These are phyloP conservation scores for Entelurus aequoreus DNA, from an alignment of 2,113 vertebrate species.

Conservation along the genomic window DNA sequence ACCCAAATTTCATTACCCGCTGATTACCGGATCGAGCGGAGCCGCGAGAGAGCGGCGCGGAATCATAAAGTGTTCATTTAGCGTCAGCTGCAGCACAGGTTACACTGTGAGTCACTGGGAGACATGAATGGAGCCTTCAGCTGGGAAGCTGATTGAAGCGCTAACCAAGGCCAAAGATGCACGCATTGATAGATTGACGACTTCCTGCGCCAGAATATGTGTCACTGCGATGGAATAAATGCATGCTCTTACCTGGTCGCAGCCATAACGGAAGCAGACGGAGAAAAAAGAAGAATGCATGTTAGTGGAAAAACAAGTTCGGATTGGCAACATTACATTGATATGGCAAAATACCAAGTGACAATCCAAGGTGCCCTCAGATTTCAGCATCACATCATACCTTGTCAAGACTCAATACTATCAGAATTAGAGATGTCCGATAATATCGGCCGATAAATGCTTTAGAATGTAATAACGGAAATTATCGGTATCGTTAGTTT, in stretches of 20 bases:
- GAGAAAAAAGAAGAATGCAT: conserved; percentile 12
- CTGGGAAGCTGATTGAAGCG: conserved; percentile 1
- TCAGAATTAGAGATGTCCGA: no score
- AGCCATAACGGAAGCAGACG: conserved; percentile 9
- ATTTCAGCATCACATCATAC: no score
- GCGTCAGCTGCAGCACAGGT: conserved; percentile 43
- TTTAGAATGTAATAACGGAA: no score
- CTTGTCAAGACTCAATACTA: no score
- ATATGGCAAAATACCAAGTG: no score
- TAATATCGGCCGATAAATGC: no score
- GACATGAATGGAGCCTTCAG: conserved; percentile 4
- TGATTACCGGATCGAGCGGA: conserved; percentile 71
- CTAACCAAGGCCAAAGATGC: not conserved
- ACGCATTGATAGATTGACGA: conserved; percentile 28
- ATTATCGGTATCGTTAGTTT: no score
- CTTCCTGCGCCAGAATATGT: conserved; percentile 21
- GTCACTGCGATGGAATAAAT: conserved; percentile 1
- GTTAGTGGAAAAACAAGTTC: not conserved
- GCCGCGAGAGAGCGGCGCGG: conserved; percentile 56
- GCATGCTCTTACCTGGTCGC: conserved; percentile 59
- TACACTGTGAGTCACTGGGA: conserved; percentile 15
- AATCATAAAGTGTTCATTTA: conserved; percentile 75
- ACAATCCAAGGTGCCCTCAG: no score
- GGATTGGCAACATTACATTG: no score
- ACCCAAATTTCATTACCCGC: conserved; percentile 76